A percentile compares a stretch with the other conserved stretches of the same genome.
phyloP scores from a whole-genome alignment of 2,888 invertebrate species.

The Meta bourneti region DNA sequence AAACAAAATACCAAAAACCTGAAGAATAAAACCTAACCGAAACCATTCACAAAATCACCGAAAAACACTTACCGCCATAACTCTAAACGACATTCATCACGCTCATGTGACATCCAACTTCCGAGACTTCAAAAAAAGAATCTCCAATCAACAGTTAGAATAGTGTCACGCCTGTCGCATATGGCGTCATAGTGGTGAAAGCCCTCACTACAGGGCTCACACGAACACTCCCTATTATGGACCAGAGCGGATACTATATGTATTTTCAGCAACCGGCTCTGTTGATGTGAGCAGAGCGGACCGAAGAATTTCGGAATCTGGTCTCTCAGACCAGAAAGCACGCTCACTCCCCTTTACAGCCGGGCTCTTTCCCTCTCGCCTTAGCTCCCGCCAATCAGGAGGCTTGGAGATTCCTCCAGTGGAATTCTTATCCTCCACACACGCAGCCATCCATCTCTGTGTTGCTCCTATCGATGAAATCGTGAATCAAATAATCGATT shows the following conservation, averaged over 20 bases:
- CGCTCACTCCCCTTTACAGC: slow-evolving; percentile 62
- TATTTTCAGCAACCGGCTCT: slow-evolving; percentile 12
- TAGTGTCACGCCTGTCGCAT: neutral
- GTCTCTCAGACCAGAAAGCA: slow-evolving; percentile 42
- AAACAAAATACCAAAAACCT: neutral
- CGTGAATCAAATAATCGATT: slow-evolving; percentile 69
- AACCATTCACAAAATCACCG: neutral
- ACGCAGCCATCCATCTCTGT: slow-evolving; percentile 39
- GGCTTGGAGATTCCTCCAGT: slow-evolving; percentile 46
- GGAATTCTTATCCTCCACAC: slow-evolving; percentile 37
- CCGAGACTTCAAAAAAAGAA: neutral
- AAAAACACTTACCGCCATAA: slow-evolving; percentile 62
- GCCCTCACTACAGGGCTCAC: neutral
- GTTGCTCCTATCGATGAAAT: slow-evolving; percentile 73
- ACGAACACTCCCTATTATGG: neutral
- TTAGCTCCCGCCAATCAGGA: slow-evolving; percentile 48
- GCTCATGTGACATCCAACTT: slow-evolving; percentile 25
- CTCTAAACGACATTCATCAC: slow-evolving; percentile 40
- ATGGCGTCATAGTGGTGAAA: neutral
- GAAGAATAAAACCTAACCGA: neutral
- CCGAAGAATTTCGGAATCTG: slow-evolving; percentile 59
- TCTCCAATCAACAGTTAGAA: slow-evolving; percentile 1
- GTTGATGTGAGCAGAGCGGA: slow-evolving; percentile 6
- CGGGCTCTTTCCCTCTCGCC: slow-evolving; percentile 44
- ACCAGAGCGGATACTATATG: neutral